Evolutionary conservation across 2,113 vertebrate genomes (phyloP).

Genomic region (Mellivora capensis): DNA sequence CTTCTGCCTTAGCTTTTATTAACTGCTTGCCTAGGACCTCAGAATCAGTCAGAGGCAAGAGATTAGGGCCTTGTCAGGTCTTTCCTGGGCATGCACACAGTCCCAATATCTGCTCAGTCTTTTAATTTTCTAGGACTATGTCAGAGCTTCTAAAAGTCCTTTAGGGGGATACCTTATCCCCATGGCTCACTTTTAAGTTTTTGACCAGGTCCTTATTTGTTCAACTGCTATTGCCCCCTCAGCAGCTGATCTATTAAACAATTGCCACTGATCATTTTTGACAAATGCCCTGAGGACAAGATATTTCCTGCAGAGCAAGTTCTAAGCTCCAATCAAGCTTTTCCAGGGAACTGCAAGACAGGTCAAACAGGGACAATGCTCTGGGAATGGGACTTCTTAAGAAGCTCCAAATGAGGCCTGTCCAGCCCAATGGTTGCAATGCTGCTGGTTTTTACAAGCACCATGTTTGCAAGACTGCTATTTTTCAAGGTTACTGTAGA

Average conservation of each 20-base stretch:
- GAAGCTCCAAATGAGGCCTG: background rate
- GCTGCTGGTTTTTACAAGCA: constrained; percentile 15
- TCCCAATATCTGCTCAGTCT: background rate
- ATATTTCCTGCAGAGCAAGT: background rate
- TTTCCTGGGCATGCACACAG: background rate
- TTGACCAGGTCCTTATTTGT: background rate
- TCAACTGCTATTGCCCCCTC: background rate
- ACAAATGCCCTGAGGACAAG: background rate
- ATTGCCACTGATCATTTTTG: background rate
- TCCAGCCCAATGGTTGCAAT: background rate
- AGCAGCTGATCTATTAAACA: background rate
- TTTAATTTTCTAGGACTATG: background rate
- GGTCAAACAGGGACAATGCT: constrained; percentile 5
- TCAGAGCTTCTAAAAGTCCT: background rate
- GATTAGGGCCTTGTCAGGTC: background rate
- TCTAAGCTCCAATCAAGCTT: background rate
- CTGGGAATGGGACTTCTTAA: background rate
- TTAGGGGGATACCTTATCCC: background rate
- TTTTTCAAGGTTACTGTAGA: constrained; percentile 40
- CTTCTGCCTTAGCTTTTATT: background rate
- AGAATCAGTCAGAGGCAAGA: background rate
- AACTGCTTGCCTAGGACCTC: background rate
- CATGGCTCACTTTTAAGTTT: background rate
- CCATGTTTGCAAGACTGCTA: background rate
- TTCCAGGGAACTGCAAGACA: background rate